Evolutionary conservation across 2,888 invertebrate species (phyloP).

Genomic region (Drosophila kuntzei): DNA sequence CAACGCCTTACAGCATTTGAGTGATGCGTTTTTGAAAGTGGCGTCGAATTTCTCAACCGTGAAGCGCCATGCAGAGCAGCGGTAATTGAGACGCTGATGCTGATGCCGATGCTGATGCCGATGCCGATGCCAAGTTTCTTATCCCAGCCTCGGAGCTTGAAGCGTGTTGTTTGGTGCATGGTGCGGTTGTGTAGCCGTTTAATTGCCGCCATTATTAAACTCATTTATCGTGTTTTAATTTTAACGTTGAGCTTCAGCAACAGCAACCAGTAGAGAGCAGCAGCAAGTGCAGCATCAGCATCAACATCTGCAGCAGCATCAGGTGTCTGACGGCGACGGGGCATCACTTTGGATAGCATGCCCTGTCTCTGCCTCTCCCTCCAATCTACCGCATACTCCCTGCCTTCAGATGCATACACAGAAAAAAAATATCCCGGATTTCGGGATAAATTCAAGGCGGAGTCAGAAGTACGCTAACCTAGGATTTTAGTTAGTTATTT

Average conservation of each 20-base stretch:
- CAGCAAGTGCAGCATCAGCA: conserved; percentile 28
- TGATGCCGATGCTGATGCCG: conserved; percentile 46
- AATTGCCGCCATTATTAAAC: conserved; percentile 83
- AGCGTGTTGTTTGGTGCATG: conserved; percentile 26
- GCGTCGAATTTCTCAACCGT: conserved; percentile 81
- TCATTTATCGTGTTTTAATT: conserved; percentile 82
- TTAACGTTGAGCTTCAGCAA: conserved; percentile 64
- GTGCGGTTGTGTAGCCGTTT: conserved; percentile 67
- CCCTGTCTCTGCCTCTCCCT: conserved; percentile 7
- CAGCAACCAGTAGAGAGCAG: conserved; percentile 9
- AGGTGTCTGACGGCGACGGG: conserved; percentile 47
- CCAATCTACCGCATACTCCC: no score
- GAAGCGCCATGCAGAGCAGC: conserved; percentile 79
- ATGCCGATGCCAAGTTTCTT: conserved; percentile 13
- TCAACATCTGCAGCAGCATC: conserved; percentile 51
- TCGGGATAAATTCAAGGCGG: no score
- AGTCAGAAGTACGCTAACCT: no score
- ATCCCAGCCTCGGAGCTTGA: conserved; percentile 30
- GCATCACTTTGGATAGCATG: conserved; percentile 50
- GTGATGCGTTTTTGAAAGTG: conserved; percentile 79
- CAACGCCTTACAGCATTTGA: conserved; percentile 75
- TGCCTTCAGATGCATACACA: conserved; percentile 24
- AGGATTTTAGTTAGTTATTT: no score
- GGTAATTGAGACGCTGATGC: conserved; percentile 74
- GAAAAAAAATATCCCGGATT: no score